Conservation (phyloP, 2,888 invertebrate genomes). For the Sphecodes monilicornis region DNA sequence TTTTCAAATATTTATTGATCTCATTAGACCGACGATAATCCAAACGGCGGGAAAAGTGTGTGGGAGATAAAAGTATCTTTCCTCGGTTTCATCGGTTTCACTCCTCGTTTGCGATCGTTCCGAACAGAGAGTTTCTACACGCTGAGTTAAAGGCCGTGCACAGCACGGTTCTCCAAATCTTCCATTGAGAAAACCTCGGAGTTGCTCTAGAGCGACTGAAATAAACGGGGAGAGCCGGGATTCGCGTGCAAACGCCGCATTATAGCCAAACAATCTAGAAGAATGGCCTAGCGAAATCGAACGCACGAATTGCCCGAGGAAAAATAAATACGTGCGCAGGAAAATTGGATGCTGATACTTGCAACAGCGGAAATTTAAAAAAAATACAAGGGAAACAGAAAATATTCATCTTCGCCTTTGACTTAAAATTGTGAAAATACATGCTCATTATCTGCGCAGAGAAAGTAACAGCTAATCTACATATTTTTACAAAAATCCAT, state of each 20-base stretch:
- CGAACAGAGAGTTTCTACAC: background rate
- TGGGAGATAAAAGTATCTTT: background rate
- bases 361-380: background rate
- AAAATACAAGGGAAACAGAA: background rate
- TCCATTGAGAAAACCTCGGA: constrained; percentile 2
- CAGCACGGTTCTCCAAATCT: constrained; percentile 8
- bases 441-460: background rate
- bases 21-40: background rate
- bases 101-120: background rate
- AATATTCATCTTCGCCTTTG: background rate
- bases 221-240: background rate
- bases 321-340: background rate
- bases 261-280: background rate
- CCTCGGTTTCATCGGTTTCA: background rate
- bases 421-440: background rate
- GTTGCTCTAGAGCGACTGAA: constrained; percentile 1
- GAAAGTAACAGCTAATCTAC: too few species aligned
- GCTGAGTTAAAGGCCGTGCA: background rate
- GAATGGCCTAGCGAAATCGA: background rate
- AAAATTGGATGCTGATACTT: background rate
- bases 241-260: background rate
- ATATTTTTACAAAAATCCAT: too few species aligned
- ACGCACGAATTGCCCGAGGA: background rate
- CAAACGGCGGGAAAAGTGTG: background rate
- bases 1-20: background rate